These are phyloP conservation scores for Pelecanus crispus DNA, from an alignment of 2,113 vertebrate species.

Conservation along the genomic window DNA sequence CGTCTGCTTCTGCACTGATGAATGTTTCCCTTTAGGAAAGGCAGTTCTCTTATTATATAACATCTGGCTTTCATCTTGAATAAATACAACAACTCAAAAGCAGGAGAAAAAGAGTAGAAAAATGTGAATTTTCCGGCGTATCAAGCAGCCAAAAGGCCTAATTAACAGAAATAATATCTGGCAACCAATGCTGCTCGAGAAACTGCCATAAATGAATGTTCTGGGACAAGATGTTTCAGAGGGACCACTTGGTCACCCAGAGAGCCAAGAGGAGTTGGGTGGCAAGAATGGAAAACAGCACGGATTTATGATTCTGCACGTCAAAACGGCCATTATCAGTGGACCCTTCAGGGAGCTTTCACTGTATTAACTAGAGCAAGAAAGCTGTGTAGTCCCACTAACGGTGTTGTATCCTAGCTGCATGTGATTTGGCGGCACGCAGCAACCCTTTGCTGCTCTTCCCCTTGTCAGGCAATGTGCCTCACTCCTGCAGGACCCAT, in stretches of 20 bases:
- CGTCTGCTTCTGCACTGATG: conserved; percentile 47
- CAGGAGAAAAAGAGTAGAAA: conserved; percentile 7
- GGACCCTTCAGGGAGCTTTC: background rate
- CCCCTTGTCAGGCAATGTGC: rapidly evolving
- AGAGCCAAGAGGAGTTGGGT: background rate
- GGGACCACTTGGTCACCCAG: background rate
- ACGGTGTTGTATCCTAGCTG: background rate
- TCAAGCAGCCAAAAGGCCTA: conserved; percentile 46
- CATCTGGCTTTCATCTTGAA: conserved; percentile 72
- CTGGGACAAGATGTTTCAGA: background rate
- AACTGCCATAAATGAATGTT: background rate
- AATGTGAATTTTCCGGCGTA: conserved; percentile 13
- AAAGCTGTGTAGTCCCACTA: background rate
- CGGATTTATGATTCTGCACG: background rate
- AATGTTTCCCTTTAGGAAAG: conserved; percentile 69
- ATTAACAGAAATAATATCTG: conserved; percentile 31
- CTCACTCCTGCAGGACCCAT: background rate
- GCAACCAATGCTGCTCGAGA: background rate
- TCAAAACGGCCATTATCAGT: background rate
- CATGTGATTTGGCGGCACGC: rapidly evolving
- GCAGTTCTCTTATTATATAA: conserved; percentile 57
- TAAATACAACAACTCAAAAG: conserved; percentile 56
- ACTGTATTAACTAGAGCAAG: background rate
- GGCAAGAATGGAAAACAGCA: background rate
- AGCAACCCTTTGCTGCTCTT: background rate